Percentiles rank a stretch among this genome's conserved stretches.
Conservation (phyloP, 1,140 invertebrate genomes). For the Temnothorax longispinosus region DNA sequence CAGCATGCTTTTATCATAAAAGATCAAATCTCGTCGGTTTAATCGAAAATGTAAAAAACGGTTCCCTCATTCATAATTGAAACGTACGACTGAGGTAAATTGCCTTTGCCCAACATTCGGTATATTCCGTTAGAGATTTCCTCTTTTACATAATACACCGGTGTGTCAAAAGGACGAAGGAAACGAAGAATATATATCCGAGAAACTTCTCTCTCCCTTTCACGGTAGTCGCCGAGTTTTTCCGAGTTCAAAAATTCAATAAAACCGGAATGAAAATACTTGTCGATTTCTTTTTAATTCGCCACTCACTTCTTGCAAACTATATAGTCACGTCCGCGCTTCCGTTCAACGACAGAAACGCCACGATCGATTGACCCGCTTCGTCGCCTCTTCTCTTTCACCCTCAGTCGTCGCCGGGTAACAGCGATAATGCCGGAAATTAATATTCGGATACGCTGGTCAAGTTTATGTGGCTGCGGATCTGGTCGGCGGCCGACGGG, state of each 20-base stretch:
- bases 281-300: slow-evolving; percentile 29
- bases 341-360: slow-evolving; percentile 35
- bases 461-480: not conserved
- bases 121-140: not conserved
- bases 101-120: not conserved
- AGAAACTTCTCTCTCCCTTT: not conserved
- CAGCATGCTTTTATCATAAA: not conserved
- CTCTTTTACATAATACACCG: not conserved
- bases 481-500: not conserved
- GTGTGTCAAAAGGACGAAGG: not conserved
- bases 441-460: slow-evolving; percentile 51
- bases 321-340: slow-evolving; percentile 1
- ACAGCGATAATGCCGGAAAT: slow-evolving; percentile 49
- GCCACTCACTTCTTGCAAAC: not conserved
- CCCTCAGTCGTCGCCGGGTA: slow-evolving; percentile 26
- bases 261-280: not conserved
- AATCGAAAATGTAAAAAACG: slow-evolving; percentile 9
- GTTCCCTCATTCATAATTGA: not conserved
- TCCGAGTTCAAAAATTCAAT: slow-evolving; percentile 11
- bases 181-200: not conserved
- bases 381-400: not conserved
- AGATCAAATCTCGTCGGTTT: not conserved
- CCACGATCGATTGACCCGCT: slow-evolving; percentile 32
- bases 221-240: not conserved
- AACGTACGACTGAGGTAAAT: not conserved